Percentiles rank a stretch among this genome's conserved stretches.
phyloP scores from a whole-genome alignment of 2,797 vertebrate species.

The Hypotaenidia philippensis region DNA sequence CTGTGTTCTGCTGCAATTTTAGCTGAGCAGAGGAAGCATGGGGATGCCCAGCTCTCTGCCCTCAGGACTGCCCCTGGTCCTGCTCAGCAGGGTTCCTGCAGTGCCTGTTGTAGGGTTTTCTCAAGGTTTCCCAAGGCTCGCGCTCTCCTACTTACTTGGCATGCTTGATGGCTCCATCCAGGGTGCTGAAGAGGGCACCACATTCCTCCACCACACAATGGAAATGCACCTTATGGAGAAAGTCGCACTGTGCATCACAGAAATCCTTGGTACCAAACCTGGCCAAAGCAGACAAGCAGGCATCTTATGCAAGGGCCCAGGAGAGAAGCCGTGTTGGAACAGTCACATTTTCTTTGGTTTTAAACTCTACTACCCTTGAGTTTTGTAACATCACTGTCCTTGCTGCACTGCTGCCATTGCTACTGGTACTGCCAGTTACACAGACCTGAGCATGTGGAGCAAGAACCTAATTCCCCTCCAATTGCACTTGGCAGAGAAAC shows the following conservation, averaged over 20 bases:
- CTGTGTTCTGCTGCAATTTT: background rate
- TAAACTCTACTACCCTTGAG: background rate
- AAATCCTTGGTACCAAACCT: slow-evolving; percentile 97
- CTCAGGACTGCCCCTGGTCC: background rate
- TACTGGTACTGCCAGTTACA: background rate
- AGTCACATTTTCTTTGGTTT: background rate
- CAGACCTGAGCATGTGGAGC: background rate
- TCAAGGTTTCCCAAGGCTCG: background rate
- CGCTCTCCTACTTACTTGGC: slow-evolving; percentile 89
- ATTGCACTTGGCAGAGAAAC: background rate
- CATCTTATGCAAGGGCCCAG: background rate
- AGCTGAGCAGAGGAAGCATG: background rate
- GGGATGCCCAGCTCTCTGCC: background rate
- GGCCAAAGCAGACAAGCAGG: slow-evolving; percentile 12
- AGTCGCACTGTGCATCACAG: slow-evolving; percentile 95
- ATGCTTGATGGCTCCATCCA: slow-evolving; percentile 97
- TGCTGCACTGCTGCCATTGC: background rate
- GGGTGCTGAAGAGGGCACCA: slow-evolving; percentile 96
- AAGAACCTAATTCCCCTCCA: background rate
- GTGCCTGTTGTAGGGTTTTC: background rate
- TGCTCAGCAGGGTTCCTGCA: background rate
- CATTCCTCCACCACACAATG: slow-evolving; percentile 97
- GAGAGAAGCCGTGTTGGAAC: background rate
- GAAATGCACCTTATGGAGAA: slow-evolving; percentile 96
- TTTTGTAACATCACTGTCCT: background rate